These are phyloP conservation scores for Ceramica pisi DNA, from an alignment of 2,888 invertebrate genomes.

Conservation along the genomic window DNA sequence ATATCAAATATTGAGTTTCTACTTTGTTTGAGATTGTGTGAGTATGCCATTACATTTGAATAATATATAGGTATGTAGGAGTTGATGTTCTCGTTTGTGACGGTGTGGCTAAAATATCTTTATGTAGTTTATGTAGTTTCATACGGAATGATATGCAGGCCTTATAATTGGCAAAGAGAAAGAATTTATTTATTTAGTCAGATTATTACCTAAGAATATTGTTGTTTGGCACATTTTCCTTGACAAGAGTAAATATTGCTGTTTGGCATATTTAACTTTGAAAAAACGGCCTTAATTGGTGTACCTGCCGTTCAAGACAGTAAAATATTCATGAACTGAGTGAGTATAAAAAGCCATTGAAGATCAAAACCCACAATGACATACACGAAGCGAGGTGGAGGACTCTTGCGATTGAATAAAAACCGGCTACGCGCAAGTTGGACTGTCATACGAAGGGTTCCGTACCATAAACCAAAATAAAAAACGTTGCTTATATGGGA, in stretches of 20 bases:
- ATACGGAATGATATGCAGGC: background rate
- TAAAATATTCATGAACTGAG: background rate
- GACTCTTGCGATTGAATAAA: background rate
- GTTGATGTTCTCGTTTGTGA: background rate
- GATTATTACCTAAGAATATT: too few species aligned
- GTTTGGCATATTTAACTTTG: background rate
- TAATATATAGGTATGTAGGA: background rate
- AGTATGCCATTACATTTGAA: background rate
- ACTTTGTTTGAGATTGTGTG: background rate
- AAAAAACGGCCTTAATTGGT: background rate
- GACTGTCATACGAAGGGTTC: too few species aligned
- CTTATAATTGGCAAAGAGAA: background rate
- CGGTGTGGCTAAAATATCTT: background rate
- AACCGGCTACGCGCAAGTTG: background rate
- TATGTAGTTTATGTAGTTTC: too few species aligned
- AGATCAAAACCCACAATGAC: background rate
- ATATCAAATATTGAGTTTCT: conserved; percentile 14
- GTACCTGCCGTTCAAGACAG: background rate
- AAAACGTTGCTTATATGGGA: too few species aligned
- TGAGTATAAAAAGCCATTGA: background rate
- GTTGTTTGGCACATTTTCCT: too few species aligned
- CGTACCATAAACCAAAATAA: too few species aligned
- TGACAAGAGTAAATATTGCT: too few species aligned
- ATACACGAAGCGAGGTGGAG: background rate
- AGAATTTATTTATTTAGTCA: background rate